Base-by-base conservation (phyloP, 2,797 vertebrate species). In the Halcyon chelicuti region DNA sequence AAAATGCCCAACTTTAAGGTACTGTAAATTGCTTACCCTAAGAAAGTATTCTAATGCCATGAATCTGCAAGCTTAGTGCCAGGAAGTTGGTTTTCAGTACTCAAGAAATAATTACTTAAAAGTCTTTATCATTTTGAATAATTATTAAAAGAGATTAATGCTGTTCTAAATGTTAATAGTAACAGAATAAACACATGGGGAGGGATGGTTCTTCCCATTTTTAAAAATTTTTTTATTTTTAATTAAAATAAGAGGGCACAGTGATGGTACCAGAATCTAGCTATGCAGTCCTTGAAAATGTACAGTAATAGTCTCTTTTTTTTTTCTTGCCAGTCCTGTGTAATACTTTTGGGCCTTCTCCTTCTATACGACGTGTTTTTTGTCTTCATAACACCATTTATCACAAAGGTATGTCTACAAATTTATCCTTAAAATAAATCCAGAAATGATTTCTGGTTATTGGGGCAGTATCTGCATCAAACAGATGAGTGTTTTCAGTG, bases 331-430 rank as follows among this genome's bases (percentile, higher is more conserved):
- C 96, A 99, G 99, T 99, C 99, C 49, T 99, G 99, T 97, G 99
- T 99, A 95, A 99, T 99, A 96, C 98, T 99, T 88, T 98, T 99
- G 91, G 98, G 98, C 74, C 99, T 99, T 90, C 99, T 99, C 78
- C 99, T 99, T 70, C 28, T 99, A 5, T 99, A 99, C 9, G 99
- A 99, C 46, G 99, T 99, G 35, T 99, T 99, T 98, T 99, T 99
- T 92, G 99, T 99, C 97, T 99, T 99, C 98, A 99, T 99, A 96
- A 99, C 99, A 51, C 99, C 99, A 23, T 99, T 99, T 97, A 97
- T 99, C 94, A 99, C 99, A 60, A 98, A 98, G 98, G 98, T 98
- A 98, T 89, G 98, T 96, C 25, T 39, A 23, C 80, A 61, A 65
- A 62, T 91, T 89, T 93, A 8, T 54, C 7, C 44, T 47, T 37